Evolutionary conservation across 2,888 invertebrate genomes (phyloP), one percentile per base, ranked within the genome.

Genomic region (Epirrhoe tristata): DNA sequence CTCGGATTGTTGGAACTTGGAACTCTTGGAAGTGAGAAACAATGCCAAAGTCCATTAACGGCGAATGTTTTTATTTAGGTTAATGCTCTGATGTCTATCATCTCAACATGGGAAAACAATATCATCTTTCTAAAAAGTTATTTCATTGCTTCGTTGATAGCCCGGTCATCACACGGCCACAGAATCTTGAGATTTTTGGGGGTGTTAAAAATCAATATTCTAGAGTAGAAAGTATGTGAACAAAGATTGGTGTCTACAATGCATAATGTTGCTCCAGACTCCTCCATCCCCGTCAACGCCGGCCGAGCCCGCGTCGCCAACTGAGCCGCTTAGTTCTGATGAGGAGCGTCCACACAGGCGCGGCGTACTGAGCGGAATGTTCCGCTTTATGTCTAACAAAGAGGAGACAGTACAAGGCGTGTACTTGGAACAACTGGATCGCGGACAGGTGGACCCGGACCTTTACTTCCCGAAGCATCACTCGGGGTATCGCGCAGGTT

Each of bases 371-470:
- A 96, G 97, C 83, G 97, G 97, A 78, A 97, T 99, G 97, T 97
- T 98, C 88, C 97, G 97, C 74, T 98, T 98, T 89, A 98, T 98
- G 97, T 82, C 94, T 64, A 79, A 88, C 46, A 81, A 86, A 51
- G 90, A 90, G 56, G 82, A 84, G 8, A 74, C 80, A 16, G 85
- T 82, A 82, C 83, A 12, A 97, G 98, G 98, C 63, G 97, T 99
- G 74, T 99, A 99, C 89, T 94, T 99, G 67, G 98, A 98, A 63
- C 98, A 99, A 82, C 94, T 98, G 69, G 98, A 98, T 84, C 95
- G 97, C 34, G 97, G 98, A 59, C 96, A 96, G 80, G 95, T 98
- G 90, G 98, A 98, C 88, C 98, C 98, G n/a, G 98, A 98, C 96
- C 97, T 74, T 96, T 98, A 81, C 94, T 98, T 79, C 97, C 99